A percentile compares a stretch with the other conserved stretches of the same genome.
phyloP scores from a whole-genome alignment of 1,140 invertebrate genomes.

The Bemisia tabaci region DNA sequence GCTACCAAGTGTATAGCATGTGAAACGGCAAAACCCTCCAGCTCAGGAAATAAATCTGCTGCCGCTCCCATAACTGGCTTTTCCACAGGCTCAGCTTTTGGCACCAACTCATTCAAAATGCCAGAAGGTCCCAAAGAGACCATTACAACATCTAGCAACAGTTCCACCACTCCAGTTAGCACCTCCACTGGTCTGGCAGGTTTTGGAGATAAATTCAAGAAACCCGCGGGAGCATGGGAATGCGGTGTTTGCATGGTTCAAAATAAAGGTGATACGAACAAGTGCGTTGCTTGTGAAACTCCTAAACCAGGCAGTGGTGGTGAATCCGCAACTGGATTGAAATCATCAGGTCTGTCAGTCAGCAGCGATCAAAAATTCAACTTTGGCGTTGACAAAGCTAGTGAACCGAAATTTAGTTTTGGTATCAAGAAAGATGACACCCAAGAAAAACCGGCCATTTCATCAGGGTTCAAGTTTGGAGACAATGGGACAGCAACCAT shows the following conservation, averaged over 20 bases:
- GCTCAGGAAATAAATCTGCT: neutral
- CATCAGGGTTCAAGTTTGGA: neutral
- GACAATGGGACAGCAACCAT: neutral
- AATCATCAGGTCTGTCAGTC: neutral
- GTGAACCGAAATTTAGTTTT: neutral
- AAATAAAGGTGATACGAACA: slow-evolving; percentile 41
- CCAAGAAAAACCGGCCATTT: neutral
- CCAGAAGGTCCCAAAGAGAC: neutral
- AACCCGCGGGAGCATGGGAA: slow-evolving; percentile 59
- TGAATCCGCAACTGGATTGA: slow-evolving; percentile 12
- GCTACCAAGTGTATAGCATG: slow-evolving; percentile 32
- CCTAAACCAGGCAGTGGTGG: slow-evolving; percentile 38
- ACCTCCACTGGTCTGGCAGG: slow-evolving; percentile 11
- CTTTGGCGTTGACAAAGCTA: neutral
- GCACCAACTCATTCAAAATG: neutral
- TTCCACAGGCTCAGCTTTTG: neutral
- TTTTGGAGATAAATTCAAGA: slow-evolving; percentile 48
- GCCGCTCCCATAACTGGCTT: neutral
- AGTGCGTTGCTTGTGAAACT: slow-evolving; percentile 53
- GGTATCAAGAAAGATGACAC: neutral
- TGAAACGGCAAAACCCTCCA: neutral
- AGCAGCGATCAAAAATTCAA: neutral
- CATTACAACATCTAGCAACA: neutral
- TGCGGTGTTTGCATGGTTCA: slow-evolving; percentile 59
- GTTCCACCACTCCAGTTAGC: neutral